phyloP scores from a whole-genome alignment of 1,140 invertebrate species.

The Aphelenchoides besseyi region DNA sequence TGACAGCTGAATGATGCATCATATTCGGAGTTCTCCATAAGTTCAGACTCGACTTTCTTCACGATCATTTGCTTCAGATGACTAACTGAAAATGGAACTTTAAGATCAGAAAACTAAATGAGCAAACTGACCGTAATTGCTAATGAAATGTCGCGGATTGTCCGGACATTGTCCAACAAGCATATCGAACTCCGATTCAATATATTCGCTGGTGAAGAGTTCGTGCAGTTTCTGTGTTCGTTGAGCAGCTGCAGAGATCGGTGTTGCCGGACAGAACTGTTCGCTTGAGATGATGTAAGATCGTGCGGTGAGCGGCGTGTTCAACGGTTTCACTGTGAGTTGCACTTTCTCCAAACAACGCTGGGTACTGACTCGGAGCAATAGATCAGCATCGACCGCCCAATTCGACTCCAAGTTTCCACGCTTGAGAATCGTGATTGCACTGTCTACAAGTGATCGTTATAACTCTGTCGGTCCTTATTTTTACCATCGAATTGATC shows the following conservation, averaged over 20 bases:
- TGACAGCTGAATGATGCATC: constrained; percentile 23
- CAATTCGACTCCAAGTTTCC: constrained; percentile 30
- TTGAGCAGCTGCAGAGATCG: constrained; percentile 32
- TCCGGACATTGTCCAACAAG: constrained; percentile 45
- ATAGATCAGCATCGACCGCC: constrained; percentile 45
- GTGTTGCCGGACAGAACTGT: constrained; percentile 44
- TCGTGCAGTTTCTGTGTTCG: constrained; percentile 39
- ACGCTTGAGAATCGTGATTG: constrained; percentile 32
- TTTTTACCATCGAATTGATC: constrained; percentile 40
- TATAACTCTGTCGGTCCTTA: not conserved
- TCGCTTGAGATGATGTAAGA: constrained; percentile 49
- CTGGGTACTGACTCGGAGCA: constrained; percentile 44
- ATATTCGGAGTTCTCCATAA: not conserved
- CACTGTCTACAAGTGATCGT: constrained; percentile 27
- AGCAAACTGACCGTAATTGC: constrained; percentile 31
- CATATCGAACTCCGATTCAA: constrained; percentile 28
- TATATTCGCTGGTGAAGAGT: constrained; percentile 31
- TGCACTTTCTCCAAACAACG: constrained; percentile 51
- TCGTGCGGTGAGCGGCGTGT: constrained; percentile 36
- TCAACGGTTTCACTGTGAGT: constrained; percentile 9
- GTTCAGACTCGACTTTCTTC: constrained; percentile 17
- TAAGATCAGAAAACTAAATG: not conserved
- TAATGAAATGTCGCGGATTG: constrained; percentile 38
- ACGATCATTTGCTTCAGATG: constrained; percentile 12
- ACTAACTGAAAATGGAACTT: constrained; percentile 23